Evolutionary conservation across 2,113 vertebrate species (phyloP).

Genomic region (Microtus montanus): DNA sequence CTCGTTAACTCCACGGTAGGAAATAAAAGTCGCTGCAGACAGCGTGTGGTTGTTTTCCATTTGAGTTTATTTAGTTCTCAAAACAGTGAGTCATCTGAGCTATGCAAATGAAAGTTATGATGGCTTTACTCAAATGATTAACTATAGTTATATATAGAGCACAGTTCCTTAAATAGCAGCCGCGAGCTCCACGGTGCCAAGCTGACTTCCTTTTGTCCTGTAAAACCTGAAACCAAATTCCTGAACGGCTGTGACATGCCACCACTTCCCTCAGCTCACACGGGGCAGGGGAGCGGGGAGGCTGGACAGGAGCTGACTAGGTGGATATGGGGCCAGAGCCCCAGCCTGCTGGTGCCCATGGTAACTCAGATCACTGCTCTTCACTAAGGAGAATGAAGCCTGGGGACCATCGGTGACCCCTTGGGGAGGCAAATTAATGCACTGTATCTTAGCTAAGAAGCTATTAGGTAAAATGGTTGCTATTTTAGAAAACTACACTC

Average conservation of each 20-base stretch:
- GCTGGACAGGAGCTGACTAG: neutral
- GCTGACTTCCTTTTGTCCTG: neutral
- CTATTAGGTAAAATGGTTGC: neutral
- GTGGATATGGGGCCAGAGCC: fast-evolving
- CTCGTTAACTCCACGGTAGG: conserved; percentile 42
- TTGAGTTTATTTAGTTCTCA: conserved; percentile 74
- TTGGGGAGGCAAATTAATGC: neutral
- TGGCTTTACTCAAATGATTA: conserved; percentile 63
- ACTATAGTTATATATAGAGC: conserved; percentile 54
- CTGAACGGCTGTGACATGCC: neutral
- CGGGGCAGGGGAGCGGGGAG: fast-evolving
- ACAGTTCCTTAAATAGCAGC: conserved; percentile 57
- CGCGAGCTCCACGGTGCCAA: neutral
- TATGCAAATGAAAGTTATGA: conserved; percentile 69
- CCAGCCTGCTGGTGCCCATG: neutral
- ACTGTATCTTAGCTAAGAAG: neutral
- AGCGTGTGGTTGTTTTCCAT: conserved; percentile 60
- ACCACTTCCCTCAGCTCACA: neutral
- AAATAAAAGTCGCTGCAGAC: conserved; percentile 42
- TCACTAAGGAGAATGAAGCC: neutral
- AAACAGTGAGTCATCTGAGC: conserved; percentile 72
- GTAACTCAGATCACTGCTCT: neutral
- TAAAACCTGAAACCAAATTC: neutral
- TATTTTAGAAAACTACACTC: neutral
- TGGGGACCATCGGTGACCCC: neutral